phyloP scores from a whole-genome alignment of 2,888 invertebrate genomes.

The Ochropacha duplaris region DNA sequence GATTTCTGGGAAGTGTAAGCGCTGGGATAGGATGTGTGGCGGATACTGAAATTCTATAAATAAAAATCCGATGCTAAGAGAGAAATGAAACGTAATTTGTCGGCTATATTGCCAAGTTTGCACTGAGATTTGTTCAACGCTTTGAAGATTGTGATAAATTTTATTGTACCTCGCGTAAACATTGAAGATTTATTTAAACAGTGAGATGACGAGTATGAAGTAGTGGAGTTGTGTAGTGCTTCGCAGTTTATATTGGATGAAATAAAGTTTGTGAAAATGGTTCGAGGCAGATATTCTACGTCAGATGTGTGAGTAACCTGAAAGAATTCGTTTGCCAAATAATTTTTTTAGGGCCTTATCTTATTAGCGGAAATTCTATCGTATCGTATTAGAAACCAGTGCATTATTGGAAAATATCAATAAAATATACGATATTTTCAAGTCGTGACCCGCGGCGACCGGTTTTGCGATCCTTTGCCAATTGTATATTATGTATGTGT shows the following conservation, averaged over 20 bases:
- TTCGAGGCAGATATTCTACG: slow-evolving; percentile 76
- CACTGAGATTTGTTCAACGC: slow-evolving; percentile 59
- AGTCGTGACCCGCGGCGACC: background rate
- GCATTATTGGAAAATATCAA: background rate
- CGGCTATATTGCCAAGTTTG: slow-evolving; percentile 72
- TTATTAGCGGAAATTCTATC: background rate
- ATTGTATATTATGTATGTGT: background rate
- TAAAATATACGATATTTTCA: background rate
- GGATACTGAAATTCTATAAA: slow-evolving; percentile 63
- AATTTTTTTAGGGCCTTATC: background rate
- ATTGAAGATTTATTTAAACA: slow-evolving; percentile 53
- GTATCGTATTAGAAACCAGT: background rate
- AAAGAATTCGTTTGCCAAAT: background rate
- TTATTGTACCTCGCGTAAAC: slow-evolving; percentile 60
- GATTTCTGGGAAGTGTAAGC: slow-evolving; percentile 37
- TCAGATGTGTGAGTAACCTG: slow-evolving; percentile 70
- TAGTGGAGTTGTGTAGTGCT: slow-evolving; percentile 39
- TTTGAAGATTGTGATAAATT: slow-evolving; percentile 61
- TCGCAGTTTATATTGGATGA: slow-evolving; percentile 37
- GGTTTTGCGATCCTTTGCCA: background rate
- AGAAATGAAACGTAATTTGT: slow-evolving; percentile 67
- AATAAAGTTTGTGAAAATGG: slow-evolving; percentile 58
- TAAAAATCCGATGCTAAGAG: slow-evolving; percentile 58
- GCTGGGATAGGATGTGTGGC: slow-evolving; percentile 38
- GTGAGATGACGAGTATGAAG: slow-evolving; percentile 55